Evolutionary conservation across 2,797 vertebrate genomes (phyloP).

Genomic region (Melopsittacus undulatus): DNA sequence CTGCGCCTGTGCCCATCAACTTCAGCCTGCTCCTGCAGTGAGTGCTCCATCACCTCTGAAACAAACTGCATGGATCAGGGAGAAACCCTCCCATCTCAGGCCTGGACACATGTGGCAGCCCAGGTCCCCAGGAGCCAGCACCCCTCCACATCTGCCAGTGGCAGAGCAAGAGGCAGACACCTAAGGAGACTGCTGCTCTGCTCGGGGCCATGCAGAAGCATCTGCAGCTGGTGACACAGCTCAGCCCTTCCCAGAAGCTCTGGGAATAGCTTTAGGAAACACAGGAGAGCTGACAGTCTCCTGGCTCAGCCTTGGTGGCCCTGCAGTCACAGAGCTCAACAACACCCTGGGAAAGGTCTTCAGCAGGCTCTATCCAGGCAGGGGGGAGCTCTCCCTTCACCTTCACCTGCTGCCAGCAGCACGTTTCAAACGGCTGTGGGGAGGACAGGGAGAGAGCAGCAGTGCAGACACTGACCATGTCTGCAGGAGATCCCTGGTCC

Average conservation of each 20-base stretch:
- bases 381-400: background rate
- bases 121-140: background rate
- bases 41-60: conserved; percentile 9
- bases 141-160: background rate
- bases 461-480: background rate
- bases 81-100: background rate
- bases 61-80: background rate
- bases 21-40: background rate
- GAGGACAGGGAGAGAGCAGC: background rate
- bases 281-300: background rate
- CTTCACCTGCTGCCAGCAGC: background rate
- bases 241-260: background rate
- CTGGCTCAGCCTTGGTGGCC: background rate
- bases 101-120: background rate
- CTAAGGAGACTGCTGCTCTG: background rate
- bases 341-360: background rate
- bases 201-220: background rate
- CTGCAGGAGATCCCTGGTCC: background rate
- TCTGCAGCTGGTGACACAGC: background rate
- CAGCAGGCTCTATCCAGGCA: background rate
- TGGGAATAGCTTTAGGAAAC: background rate
- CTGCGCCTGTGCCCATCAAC: background rate
- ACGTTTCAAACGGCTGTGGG: background rate
- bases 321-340: background rate
- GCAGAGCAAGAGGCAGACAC: background rate